phyloP scores from a whole-genome alignment of 2,797 vertebrate genomes.

The Pangasius djambal region DNA sequence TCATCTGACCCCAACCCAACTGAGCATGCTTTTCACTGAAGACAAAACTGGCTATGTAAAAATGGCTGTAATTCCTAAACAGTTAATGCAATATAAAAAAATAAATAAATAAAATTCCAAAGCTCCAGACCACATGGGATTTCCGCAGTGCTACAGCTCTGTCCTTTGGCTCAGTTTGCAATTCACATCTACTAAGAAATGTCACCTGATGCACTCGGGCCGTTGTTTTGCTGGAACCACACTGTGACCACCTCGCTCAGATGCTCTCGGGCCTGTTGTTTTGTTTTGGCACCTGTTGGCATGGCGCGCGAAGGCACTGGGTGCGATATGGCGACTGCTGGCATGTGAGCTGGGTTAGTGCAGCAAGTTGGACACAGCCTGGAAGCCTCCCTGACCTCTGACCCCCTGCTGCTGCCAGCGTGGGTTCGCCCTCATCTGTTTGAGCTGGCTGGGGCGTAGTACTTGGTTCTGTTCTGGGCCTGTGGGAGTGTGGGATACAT shows the following conservation, averaged over 20 bases:
- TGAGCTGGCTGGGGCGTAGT: slow-evolving; percentile 95
- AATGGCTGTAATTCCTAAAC: too few species aligned
- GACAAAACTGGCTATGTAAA: too few species aligned
- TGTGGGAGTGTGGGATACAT: slow-evolving; percentile 62
- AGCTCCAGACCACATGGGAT: background rate
- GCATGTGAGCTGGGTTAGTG: slow-evolving; percentile 92
- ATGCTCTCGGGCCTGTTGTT: too few species aligned
- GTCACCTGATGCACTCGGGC: background rate
- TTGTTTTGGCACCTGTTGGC: slow-evolving; percentile 66
- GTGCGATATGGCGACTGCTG: slow-evolving; percentile 88
- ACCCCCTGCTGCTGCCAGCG: slow-evolving; percentile 95
- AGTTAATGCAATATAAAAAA: too few species aligned
- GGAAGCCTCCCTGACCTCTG: slow-evolving; percentile 96
- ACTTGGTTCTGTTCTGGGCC: slow-evolving; percentile 96
- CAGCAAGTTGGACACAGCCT: slow-evolving; percentile 89
- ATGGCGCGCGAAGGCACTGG: slow-evolving; percentile 79
- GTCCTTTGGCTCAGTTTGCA: background rate
- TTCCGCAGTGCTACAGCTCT: background rate
- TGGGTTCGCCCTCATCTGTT: slow-evolving; percentile 96
- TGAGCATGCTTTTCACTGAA: too few species aligned
- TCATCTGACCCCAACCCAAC: too few species aligned
- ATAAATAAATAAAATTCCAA: too few species aligned
- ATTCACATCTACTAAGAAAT: background rate
- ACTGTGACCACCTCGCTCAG: background rate
- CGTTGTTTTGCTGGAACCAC: background rate